Evolutionary conservation across 2,113 vertebrate species (phyloP).

Genomic region (Neogobius melanostomus): DNA sequence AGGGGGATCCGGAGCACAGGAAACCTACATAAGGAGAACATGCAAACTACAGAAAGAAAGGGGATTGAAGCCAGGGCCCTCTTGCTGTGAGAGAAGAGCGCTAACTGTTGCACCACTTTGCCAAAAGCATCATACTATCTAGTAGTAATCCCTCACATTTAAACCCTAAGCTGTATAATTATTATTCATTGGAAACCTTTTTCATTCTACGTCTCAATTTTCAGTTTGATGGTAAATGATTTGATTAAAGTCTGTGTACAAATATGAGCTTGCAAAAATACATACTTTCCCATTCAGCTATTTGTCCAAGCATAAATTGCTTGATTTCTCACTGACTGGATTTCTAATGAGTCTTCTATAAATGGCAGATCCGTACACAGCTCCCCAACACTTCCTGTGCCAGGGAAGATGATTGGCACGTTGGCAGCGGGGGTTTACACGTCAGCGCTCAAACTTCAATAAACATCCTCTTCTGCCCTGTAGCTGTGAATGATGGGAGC

Average conservation of each 20-base stretch:
- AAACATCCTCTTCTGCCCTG: conserved; percentile 8
- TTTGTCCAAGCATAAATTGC: conserved; percentile 10
- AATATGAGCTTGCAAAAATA: conserved; percentile 7
- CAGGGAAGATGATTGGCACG: conserved; percentile 32
- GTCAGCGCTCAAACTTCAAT: conserved; percentile 32
- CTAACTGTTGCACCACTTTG: too few species aligned
- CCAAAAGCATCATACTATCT: background rate
- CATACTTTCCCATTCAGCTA: conserved; percentile 4
- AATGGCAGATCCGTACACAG: conserved; percentile 18
- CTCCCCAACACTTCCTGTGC: conserved; percentile 21
- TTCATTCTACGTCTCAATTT: too few species aligned
- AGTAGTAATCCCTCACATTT: background rate
- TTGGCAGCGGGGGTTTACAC: conserved; percentile 24
- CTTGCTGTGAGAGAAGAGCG: too few species aligned
- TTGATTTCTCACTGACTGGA: conserved; percentile 7
- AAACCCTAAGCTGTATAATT: background rate
- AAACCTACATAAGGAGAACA: too few species aligned
- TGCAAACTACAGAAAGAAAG: too few species aligned
- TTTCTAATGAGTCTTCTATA: conserved; percentile 21
- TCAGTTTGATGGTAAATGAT: background rate
- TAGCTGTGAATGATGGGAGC: conserved; percentile 28
- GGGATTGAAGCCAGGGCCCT: too few species aligned
- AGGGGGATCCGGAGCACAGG: too few species aligned
- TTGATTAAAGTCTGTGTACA: background rate
- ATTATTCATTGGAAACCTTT: too few species aligned